Evolutionary conservation across 2,797 vertebrate genomes (phyloP).

Genomic region (Clarias platycephalus): DNA sequence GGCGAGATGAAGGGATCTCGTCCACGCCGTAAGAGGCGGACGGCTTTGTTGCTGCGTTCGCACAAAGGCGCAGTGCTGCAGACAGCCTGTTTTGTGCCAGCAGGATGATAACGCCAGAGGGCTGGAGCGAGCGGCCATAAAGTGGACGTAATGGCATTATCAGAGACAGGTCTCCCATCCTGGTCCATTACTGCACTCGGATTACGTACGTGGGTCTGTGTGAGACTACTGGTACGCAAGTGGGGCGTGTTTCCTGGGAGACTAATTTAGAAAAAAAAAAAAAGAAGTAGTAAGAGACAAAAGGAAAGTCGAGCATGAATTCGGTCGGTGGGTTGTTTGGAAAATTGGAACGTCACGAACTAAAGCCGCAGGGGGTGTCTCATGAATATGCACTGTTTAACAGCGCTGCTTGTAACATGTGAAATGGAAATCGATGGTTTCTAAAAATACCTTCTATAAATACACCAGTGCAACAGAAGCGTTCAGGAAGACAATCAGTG

Average conservation of each 20-base stretch:
- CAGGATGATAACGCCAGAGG: conserved; percentile 51
- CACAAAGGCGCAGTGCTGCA: conserved; percentile 41
- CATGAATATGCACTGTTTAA: conserved; percentile 27
- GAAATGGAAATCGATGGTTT: conserved; percentile 4
- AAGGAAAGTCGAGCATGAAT: background rate
- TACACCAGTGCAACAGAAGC: background rate
- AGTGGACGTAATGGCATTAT: conserved; percentile 72
- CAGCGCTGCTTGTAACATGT: background rate
- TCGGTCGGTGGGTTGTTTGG: background rate
- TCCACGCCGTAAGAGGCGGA: conserved; percentile 36
- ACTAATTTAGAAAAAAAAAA: conserved; percentile 42
- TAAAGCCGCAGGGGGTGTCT: background rate
- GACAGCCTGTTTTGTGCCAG: conserved; percentile 48
- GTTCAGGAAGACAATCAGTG: background rate
- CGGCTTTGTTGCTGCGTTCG: conserved; percentile 42
- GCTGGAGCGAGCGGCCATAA: conserved; percentile 50
- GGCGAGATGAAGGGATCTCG: conserved; percentile 52
- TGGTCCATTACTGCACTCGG: conserved; percentile 52
- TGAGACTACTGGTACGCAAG: background rate
- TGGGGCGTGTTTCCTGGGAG: conserved; percentile 47
- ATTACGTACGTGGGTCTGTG: conserved; percentile 43
- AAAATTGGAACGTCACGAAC: background rate
- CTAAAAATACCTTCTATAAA: conserved; percentile 26
- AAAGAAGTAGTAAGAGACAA: background rate
- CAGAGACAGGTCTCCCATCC: conserved; percentile 57